Percentiles rank a stretch among this genome's conserved stretches.
phyloP scores from a whole-genome alignment of 2,113 vertebrate genomes.

The Brachirus orientalis region DNA sequence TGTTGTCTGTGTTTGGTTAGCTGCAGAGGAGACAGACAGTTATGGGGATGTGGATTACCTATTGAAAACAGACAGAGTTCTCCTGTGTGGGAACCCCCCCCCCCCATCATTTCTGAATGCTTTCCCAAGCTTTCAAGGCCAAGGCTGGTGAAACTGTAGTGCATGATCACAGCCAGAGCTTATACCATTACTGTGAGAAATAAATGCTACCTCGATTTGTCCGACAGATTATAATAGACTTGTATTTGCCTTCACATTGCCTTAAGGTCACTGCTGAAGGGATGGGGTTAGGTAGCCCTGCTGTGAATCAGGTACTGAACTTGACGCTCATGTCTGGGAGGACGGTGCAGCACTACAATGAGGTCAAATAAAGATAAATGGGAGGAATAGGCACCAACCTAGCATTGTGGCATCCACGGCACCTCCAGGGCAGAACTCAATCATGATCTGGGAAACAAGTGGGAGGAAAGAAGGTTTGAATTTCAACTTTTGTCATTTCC shows the following conservation, averaged over 20 bases:
- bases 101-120: conserved; percentile 25
- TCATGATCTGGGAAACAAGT: conserved; percentile 89
- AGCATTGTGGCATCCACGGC: conserved; percentile 91
- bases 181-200: too few relatives aligned
- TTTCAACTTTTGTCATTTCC: background rate
- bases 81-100: conserved; percentile 68
- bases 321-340: too few relatives aligned
- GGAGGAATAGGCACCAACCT: conserved; percentile 75
- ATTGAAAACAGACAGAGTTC: conserved; percentile 69
- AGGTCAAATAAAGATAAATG: background rate
- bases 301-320: too few relatives aligned
- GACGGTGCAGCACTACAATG: too few relatives aligned
- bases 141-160: too few relatives aligned
- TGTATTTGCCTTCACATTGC: too few relatives aligned
- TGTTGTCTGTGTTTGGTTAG: conserved; percentile 69
- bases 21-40: conserved; percentile 44
- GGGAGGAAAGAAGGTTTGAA: background rate
- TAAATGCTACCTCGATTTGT: too few relatives aligned
- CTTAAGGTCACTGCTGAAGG: background rate
- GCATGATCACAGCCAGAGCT: too few relatives aligned
- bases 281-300: too few relatives aligned
- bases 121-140: conserved; percentile 11
- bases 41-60: conserved; percentile 63
- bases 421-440: conserved; percentile 95
- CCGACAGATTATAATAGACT: too few relatives aligned